Percentiles rank a stretch among this genome's conserved stretches.
Evolutionary conservation across 2,113 vertebrate species (phyloP).

Genomic region (Aphelocoma coerulescens): DNA sequence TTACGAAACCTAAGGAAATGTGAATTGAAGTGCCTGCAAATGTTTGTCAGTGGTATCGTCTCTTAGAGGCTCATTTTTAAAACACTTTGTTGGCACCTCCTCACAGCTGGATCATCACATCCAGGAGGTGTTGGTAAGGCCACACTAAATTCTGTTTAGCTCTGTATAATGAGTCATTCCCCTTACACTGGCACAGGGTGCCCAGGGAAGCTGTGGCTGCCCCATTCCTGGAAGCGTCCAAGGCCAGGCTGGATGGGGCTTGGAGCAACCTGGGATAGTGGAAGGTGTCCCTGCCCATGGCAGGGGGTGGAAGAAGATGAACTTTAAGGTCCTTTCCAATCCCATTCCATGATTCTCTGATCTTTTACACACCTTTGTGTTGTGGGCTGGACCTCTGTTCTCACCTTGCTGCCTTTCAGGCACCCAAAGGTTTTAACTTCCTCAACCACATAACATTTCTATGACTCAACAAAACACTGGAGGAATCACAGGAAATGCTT

Average conservation of each 20-base stretch:
- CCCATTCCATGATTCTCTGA: neutral
- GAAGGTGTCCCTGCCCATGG: neutral
- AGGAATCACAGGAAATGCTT: neutral
- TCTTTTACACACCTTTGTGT: fast-evolving
- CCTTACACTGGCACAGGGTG: neutral
- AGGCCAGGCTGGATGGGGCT: fast-evolving
- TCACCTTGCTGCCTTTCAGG: neutral
- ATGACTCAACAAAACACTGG: neutral
- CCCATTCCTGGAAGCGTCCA: neutral
- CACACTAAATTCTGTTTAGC: neutral
- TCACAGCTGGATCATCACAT: neutral
- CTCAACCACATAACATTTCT: neutral
- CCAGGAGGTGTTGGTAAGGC: neutral
- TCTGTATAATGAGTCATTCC: neutral
- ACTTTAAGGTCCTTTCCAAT: neutral
- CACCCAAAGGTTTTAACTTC: neutral
- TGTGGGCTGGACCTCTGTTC: neutral
- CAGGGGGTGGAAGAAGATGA: neutral
- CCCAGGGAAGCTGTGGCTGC: neutral
- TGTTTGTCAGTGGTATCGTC: neutral
- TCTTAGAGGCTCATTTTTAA: neutral
- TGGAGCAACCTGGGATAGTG: neutral
- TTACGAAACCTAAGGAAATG: neutral
- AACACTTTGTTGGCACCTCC: neutral
- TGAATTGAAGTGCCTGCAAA: neutral